Evolutionary conservation across 2,888 invertebrate genomes (phyloP), one percentile per base, ranked within the genome.

Genomic region (Leucophora obtusa): DNA sequence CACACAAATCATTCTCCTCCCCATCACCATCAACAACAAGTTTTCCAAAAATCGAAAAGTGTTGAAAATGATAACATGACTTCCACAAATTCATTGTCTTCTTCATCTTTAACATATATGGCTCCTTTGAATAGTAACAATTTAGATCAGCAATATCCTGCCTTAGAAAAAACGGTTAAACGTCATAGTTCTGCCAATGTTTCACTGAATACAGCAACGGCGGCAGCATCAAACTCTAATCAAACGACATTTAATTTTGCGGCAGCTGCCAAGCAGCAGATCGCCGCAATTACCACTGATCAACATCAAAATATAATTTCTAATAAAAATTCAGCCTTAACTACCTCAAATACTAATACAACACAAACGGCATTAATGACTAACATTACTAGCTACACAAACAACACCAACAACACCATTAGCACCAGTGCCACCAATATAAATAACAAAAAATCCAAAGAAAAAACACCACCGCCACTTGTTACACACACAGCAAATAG

Each of bases 141-240:
- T 79, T 77, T 88, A 77, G 88, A 88, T 78, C 84, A 87, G 51
- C 91, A 91, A 79, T 91, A 91, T 85, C 91, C 91, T 35, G 91
- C 91, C 56, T 84, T 91, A 21, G 91, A 91, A 82, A 90, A 90
- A 85, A 90, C 91, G 0, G 86, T 91, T 24, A 88, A 91, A 85
- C 85, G 89, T 66, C 89, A 89, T 83, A 89, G 86, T 79, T 84
- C 87, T 47, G 85, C 86, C 47, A 87, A 87, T 82, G 85, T 87
- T 11, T 83, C 84, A 38, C 69, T 68, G 18, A 60, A 43, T 15
- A 18, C 59, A 21, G 66, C 66, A 62, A 54, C 47, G 47, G 2
- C 65, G 60, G 4, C 28, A 7, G 56, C 63, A 28, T 17, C 58
- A 10, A 66, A 68, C 79, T 51, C 59, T 43, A 68, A 78, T 68